phyloP scores from a whole-genome alignment of 2,113 vertebrate genomes.

The Empidonax traillii region DNA sequence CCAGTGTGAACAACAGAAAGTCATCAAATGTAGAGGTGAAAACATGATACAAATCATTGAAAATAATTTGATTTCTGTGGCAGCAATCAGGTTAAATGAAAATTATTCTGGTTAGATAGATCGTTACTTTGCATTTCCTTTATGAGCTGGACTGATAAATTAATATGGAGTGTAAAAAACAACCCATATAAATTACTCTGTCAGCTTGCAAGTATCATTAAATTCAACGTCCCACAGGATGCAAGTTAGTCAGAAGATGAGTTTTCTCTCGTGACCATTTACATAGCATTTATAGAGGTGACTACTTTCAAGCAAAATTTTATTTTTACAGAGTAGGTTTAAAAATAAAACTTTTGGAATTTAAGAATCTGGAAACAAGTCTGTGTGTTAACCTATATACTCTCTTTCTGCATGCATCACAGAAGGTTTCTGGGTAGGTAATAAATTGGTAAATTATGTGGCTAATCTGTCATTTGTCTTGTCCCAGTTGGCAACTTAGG shows the following conservation, averaged over 20 bases:
- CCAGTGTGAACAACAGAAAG: conserved; percentile 22
- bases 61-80: conserved; percentile 58
- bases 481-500: background rate
- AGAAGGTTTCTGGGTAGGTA: background rate
- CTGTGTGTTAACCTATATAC: background rate
- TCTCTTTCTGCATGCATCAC: background rate
- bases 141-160: background rate
- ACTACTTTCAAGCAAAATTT: background rate
- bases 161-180: background rate
- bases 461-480: background rate
- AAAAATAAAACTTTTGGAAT: background rate
- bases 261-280: background rate
- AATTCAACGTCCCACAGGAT: background rate
- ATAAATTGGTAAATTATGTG: background rate
- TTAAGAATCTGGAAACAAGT: background rate
- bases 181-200: background rate
- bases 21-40: conserved; percentile 54
- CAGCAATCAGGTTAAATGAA: conserved; percentile 56
- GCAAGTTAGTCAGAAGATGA: background rate
- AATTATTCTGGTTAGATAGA: conserved; percentile 5
- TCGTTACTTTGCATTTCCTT: background rate
- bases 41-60: conserved; percentile 35
- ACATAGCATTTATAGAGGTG: background rate
- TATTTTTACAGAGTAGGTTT: background rate
- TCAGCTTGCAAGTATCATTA: background rate